These are phyloP conservation scores for Drosophila rellima DNA, from an alignment of 2,888 invertebrate species.

Conservation along the genomic window DNA sequence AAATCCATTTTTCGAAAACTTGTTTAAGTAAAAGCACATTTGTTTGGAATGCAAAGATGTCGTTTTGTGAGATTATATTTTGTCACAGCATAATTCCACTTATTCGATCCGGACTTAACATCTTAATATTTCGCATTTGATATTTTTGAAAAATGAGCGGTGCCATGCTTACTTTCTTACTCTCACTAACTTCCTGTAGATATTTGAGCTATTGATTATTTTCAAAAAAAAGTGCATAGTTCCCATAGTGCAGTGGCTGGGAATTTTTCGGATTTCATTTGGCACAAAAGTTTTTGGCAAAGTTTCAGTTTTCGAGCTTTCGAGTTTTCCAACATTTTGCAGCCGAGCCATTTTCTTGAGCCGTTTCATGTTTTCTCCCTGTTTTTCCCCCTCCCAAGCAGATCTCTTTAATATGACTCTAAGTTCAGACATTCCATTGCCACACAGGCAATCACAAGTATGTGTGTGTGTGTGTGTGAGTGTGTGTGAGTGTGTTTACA, in stretches of 20 bases:
- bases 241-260: neutral
- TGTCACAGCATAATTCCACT: too few species aligned
- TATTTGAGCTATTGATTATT: neutral
- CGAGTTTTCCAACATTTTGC: slow-evolving; percentile 26
- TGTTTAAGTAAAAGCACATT: neutral
- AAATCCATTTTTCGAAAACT: neutral
- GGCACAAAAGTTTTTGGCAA: slow-evolving; percentile 44
- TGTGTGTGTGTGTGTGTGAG: slow-evolving; percentile 3
- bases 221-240: neutral
- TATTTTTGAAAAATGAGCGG: too few species aligned
- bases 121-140: too few species aligned
- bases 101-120: too few species aligned
- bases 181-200: too few species aligned
- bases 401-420: slow-evolving; percentile 19
- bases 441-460: slow-evolving; percentile 15
- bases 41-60: too few species aligned
- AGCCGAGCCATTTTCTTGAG: slow-evolving; percentile 24
- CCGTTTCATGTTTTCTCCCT: slow-evolving; percentile 6
- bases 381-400: neutral
- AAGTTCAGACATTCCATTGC: slow-evolving; percentile 5
- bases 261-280: slow-evolving; percentile 49
- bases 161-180: too few species aligned
- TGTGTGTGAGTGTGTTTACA: slow-evolving; percentile 4
- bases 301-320: slow-evolving; percentile 47
- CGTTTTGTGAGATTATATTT: too few species aligned